Conservation (phyloP, 23 tunicate genomes). For the Clavelina lepadiformis region DNA sequence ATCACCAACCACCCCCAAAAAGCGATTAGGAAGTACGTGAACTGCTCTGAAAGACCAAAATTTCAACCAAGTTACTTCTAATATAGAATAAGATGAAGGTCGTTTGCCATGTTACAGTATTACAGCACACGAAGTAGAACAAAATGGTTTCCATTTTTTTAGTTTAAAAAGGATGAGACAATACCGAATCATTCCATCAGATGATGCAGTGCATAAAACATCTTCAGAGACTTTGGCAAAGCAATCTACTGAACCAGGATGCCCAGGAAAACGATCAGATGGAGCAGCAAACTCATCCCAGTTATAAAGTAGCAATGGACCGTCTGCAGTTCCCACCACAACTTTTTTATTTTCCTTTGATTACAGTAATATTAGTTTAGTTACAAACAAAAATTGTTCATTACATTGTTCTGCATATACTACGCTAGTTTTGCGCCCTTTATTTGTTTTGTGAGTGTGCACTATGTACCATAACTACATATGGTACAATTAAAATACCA, state of each 20-base stretch:
- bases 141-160: too few relatives aligned
- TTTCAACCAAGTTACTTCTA: background rate
- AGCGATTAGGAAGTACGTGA: slow-evolving; percentile 77
- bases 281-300: slow-evolving; percentile 93
- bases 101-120: too few relatives aligned
- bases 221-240: slow-evolving; percentile 57
- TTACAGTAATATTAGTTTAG: background rate
- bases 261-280: slow-evolving; percentile 79
- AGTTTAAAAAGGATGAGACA: too few relatives aligned
- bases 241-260: slow-evolving; percentile 53
- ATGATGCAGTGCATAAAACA: slow-evolving; percentile 67
- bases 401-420: background rate
- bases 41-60: slow-evolving; percentile 69
- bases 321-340: slow-evolving; percentile 56
- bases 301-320: slow-evolving; percentile 58
- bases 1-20: slow-evolving; percentile 76
- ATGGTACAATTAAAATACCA: too few relatives aligned
- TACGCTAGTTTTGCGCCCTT: too few relatives aligned
- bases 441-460: too few relatives aligned
- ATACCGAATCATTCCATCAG: slow-evolving; percentile 76
- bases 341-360: slow-evolving; percentile 87
- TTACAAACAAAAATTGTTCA: background rate
- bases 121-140: too few relatives aligned
- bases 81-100: background rate
- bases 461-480: too few relatives aligned